Base-by-base conservation (phyloP, 2,113 vertebrate species). In the Myiozetetes cayanensis region DNA sequence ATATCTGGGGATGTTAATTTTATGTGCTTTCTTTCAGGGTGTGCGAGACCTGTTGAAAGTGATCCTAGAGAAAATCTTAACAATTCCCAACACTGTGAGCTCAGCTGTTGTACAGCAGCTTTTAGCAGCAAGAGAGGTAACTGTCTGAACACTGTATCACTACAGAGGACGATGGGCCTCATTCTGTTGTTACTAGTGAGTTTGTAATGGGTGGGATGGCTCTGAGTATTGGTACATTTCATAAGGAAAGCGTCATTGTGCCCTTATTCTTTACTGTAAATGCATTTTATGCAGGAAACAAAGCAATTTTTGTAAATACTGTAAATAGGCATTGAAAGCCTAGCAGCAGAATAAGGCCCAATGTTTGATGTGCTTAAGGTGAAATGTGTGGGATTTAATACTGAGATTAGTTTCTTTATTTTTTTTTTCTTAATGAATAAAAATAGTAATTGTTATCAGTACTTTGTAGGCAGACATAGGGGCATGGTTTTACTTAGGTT, bases 41-140 rank as follows among this genome's bases (percentile, higher is more conserved):
- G 99, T 99, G 61, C 98, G 99, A 4, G 99, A 99, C 97, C 97
- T 99, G 6, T 96, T 99, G 91, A 99, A 99, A 98, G 98, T 98
- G 35, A 98, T 99, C 85, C 96, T 99, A 95, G 99, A 99, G 96
- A 99, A 99, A 97, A 99, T 99, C 84, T 97, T 99, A 96, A 99
- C 98, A 73, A 98, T 99, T 95, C 99, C 99, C 4, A 99, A 98
- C 90, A 99, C 98, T 31, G 99, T 99, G 93, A 99, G 99, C 97
- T 99, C 99, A 73, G 99, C 99, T 82, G 99, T 99, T 87, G 99
- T 99, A 35, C 99, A 99, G 82, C 99, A 99, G 87, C 98, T 99
- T 93, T 97, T 99, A 81, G 98, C 98, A 91, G 99, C 99, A 35
- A 98, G 98, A 98, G 99, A 99, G 98, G 99, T 99, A 98, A 96